Conservation (phyloP, 2,888 invertebrate genomes). For the Perizoma affinitatum region DNA sequence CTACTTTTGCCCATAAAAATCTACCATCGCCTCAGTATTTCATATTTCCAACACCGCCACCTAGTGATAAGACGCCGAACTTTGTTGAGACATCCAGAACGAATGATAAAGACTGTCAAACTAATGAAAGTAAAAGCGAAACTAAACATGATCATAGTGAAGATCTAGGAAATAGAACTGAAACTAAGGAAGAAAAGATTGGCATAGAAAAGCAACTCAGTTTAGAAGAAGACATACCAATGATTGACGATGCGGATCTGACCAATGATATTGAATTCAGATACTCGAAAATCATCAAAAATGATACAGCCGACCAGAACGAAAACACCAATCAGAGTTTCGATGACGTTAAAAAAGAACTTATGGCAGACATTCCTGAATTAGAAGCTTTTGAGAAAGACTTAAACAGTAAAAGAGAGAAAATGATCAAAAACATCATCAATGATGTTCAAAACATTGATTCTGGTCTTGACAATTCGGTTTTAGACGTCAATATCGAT, state of each 20-base stretch:
- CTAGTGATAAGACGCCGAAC: constrained; percentile 62
- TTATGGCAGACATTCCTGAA: constrained; percentile 81
- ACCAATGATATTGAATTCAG: constrained; percentile 77
- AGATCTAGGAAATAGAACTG: too few species aligned
- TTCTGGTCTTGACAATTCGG: constrained; percentile 54
- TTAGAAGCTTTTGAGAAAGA: constrained; percentile 81
- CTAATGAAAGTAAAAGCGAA: constrained; percentile 14
- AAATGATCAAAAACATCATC: constrained; percentile 72
- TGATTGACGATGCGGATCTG: constrained; percentile 77
- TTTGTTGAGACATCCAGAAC: constrained; percentile 39
- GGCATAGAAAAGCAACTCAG: constrained; percentile 79
- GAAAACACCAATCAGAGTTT: constrained; percentile 65
- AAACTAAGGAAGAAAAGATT: constrained; percentile 42
- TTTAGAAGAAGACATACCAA: constrained; percentile 80
- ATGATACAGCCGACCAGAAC: constrained; percentile 40
- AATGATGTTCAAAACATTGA: constrained; percentile 69
- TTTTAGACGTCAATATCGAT: constrained; percentile 78
- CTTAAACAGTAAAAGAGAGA: constrained; percentile 79
- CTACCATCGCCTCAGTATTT: constrained; percentile 78
- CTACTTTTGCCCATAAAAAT: constrained; percentile 81
- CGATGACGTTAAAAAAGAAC: constrained; percentile 77
- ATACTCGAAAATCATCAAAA: constrained; percentile 61
- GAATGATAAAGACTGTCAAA: constrained; percentile 2
- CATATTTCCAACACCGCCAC: constrained; percentile 74
- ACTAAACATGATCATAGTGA: not conserved